A percentile compares a stretch with the other conserved stretches of the same genome.
Conservation (phyloP, 2,888 invertebrate species). For the Ophion ventricosus region DNA sequence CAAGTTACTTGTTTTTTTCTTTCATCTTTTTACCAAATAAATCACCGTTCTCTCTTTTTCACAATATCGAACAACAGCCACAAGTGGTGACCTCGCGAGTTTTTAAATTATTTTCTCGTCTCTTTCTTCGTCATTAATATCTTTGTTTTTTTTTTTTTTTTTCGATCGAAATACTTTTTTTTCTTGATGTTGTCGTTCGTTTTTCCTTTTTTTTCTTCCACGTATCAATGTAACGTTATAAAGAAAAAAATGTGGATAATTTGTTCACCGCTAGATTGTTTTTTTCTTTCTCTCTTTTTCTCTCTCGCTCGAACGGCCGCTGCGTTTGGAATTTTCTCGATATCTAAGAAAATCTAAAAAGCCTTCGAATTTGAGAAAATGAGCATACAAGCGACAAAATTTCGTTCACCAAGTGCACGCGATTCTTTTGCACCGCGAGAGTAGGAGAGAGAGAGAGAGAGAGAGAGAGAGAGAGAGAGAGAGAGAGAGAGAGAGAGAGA, state of each 20-base stretch:
- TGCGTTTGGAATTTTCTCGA: constrained; percentile 33
- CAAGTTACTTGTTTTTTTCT: constrained; percentile 55
- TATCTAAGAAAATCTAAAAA: constrained; percentile 53
- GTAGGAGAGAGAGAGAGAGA: too few relatives aligned
- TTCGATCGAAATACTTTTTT: constrained; percentile 20
- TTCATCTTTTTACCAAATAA: too few relatives aligned
- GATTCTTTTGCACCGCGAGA: constrained; percentile 52
- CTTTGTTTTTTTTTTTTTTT: constrained; percentile 21
- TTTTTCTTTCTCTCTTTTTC: constrained; percentile 20
- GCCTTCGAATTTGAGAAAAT: constrained; percentile 31
- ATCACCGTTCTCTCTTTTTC: constrained; percentile 40
- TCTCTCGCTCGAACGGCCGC: constrained; percentile 13
- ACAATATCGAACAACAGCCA: constrained; percentile 68
- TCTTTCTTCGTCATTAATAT: constrained; percentile 33
- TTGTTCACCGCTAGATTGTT: constrained; percentile 9
- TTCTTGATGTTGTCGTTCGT: not conserved
- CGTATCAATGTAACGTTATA: constrained; percentile 16
- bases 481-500: constrained; percentile 18
- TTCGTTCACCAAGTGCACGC: constrained; percentile 40
- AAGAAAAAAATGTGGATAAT: constrained; percentile 29
- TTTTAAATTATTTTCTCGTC: constrained; percentile 27
- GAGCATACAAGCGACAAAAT: constrained; percentile 27
- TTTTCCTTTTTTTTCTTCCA: not conserved
- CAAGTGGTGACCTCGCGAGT: constrained; percentile 47
- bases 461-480: constrained; percentile 20